Conservation (phyloP, 2,113 vertebrate species). For the Felis chaus region DNA sequence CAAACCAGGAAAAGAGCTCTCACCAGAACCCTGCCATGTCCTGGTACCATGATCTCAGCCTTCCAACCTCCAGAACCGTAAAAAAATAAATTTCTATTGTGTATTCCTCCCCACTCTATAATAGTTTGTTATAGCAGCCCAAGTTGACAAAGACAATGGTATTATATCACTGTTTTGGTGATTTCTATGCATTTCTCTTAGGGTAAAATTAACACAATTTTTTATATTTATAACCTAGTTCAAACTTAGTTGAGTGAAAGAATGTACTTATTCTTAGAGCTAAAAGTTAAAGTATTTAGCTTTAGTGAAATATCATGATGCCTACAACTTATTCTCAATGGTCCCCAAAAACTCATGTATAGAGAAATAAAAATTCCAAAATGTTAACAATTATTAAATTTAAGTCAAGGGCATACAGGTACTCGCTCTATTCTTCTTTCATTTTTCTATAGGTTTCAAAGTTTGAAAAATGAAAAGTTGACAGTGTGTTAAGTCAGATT, state of each 20-base stretch:
- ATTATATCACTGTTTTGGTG: neutral
- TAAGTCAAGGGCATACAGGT: neutral
- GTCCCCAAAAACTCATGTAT: neutral
- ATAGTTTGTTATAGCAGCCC: neutral
- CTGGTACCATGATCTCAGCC: neutral
- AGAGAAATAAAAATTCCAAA: neutral
- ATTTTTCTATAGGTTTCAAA: neutral
- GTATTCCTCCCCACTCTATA: neutral
- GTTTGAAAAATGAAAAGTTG: neutral
- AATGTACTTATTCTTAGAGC: neutral
- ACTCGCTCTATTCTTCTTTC: neutral
- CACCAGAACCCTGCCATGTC: neutral
- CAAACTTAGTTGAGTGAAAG: neutral
- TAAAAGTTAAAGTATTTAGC: neutral
- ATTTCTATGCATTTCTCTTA: slow-evolving; percentile 14
- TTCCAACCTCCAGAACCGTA: neutral
- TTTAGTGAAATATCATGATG: neutral
- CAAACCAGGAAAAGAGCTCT: neutral
- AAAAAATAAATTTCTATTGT: neutral
- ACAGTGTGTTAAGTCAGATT: neutral
- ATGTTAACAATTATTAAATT: neutral
- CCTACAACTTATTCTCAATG: slow-evolving; percentile 9
- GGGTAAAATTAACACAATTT: slow-evolving; percentile 16
- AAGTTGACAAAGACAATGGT: neutral
- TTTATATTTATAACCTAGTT: neutral